phyloP scores from a whole-genome alignment of 2,113 vertebrate genomes.

The Opisthocomus hoazin region DNA sequence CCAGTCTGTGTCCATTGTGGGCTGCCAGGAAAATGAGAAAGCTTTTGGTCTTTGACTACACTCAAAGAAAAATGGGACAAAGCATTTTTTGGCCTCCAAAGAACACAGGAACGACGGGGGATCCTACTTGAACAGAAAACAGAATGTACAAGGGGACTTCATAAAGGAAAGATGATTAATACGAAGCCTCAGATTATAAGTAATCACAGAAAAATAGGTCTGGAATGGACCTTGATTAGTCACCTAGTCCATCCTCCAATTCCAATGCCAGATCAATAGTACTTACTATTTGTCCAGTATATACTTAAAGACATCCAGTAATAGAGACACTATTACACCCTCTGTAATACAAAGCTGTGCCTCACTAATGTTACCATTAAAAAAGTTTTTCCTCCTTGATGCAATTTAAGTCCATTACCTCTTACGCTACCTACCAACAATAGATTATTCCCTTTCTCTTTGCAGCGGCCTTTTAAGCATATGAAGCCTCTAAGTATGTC shows the following conservation, averaged over 20 bases:
- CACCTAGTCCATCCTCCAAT: neutral
- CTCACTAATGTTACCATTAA: constrained; percentile 38
- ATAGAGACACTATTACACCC: neutral
- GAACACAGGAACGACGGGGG: neutral
- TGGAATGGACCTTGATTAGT: neutral
- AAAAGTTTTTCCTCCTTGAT: constrained; percentile 19
- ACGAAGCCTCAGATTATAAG: neutral
- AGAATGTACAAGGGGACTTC: neutral
- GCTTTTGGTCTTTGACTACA: neutral
- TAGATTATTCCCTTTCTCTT: neutral
- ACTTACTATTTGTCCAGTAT: neutral
- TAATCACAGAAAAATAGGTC: constrained; percentile 20
- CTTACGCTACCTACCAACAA: neutral
- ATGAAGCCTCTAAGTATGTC: neutral
- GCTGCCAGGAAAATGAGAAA: neutral
- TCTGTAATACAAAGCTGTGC: neutral
- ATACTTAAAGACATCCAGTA: neutral
- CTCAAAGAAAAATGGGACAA: neutral
- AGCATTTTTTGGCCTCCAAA: neutral
- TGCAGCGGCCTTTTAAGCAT: neutral
- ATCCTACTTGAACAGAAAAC: constrained; percentile 3
- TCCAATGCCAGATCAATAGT: constrained; percentile 40
- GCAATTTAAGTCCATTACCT: constrained; percentile 39
- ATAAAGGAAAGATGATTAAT: neutral
- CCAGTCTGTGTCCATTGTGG: neutral